Evolutionary conservation across 2,113 vertebrate species (phyloP), one percentile per base, ranked within the genome.

Genomic region (Siniperca knerii): DNA sequence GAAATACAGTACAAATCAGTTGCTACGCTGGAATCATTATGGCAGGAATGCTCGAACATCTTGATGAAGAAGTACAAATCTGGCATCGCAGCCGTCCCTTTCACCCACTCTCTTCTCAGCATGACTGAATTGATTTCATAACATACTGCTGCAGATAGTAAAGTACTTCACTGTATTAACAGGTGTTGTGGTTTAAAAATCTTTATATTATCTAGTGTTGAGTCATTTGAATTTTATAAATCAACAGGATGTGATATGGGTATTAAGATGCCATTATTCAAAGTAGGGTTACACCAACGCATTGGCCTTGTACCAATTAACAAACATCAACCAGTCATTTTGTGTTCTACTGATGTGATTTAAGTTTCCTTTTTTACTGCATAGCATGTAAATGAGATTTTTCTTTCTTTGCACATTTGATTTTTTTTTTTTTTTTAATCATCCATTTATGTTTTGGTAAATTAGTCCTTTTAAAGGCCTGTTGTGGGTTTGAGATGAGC

Each of bases 81-180:
- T 70, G 46, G 21, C 52, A 54, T 80, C 77, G 73, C 77, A 79
- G 48, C 57, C 29, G 72, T 69, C 87, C 46, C 69, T 65, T 69
- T 79, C 64, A 81, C 48, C 44, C 50, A 44, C 37, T 64, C 40
- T 75, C 61, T 15, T 50, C 37, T 82, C 75, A 60, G 54, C 72
- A 37, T 5, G 57, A 48, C 68, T 66, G 82, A 84, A 68, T 68
- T 40, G 2, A 40, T 81, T 81, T 76, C 71, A 62, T 84, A 77
- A 81, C 52, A 21, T 15, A 29, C 61, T 55, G 72, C 66, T 64
- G 70, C 81, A 29, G 71, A 70, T 50, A 0, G 55, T 44, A 2
- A 25, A 83, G 67, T 4, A 48, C 58, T 52, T 54, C 52, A 21
- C 52, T 20, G 50, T 52, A 64, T 66, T 10, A 20, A 57, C 40